Evolutionary conservation across 2,888 invertebrate genomes (phyloP).

Genomic region (Adelognathus sp.): DNA sequence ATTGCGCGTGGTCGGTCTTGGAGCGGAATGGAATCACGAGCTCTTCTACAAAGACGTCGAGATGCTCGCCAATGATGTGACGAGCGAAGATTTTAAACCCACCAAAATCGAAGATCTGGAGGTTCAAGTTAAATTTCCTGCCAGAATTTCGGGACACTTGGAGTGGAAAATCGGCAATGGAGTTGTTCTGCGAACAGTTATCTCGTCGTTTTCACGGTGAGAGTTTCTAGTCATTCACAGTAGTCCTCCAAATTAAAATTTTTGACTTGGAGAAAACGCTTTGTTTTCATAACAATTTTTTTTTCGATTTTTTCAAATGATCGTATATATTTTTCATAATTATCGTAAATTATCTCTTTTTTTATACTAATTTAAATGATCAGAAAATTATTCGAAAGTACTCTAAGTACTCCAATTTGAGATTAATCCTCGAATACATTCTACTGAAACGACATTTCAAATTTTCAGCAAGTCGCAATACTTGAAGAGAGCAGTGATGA

Average conservation of each 20-base stretch:
- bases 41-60: slow-evolving; percentile 68
- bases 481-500: slow-evolving; percentile 54
- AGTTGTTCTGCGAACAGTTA: slow-evolving; percentile 50
- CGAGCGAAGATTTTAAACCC: slow-evolving; percentile 54
- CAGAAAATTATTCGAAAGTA: no score
- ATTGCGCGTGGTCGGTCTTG: slow-evolving; percentile 61
- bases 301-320: neutral
- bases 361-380: no score
- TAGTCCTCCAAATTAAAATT: no score
- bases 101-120: slow-evolving; percentile 60
- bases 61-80: slow-evolving; percentile 59
- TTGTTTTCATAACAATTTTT: neutral
- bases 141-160: slow-evolving; percentile 62
- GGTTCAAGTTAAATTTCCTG: slow-evolving; percentile 62
- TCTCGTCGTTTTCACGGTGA: slow-evolving; percentile 60
- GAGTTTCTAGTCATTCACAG: no score
- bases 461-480: slow-evolving; percentile 59
- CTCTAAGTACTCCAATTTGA: no score
- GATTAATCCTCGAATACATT: no score
- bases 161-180: slow-evolving; percentile 56
- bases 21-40: slow-evolving; percentile 61
- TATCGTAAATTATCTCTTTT: no score
- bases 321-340: neutral
- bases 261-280: no score
- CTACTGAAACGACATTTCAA: no score